A percentile compares a stretch with the other conserved stretches of the same genome.
phyloP scores from a whole-genome alignment of 2,888 invertebrate genomes.

The Hydrotaea diabolus region DNA sequence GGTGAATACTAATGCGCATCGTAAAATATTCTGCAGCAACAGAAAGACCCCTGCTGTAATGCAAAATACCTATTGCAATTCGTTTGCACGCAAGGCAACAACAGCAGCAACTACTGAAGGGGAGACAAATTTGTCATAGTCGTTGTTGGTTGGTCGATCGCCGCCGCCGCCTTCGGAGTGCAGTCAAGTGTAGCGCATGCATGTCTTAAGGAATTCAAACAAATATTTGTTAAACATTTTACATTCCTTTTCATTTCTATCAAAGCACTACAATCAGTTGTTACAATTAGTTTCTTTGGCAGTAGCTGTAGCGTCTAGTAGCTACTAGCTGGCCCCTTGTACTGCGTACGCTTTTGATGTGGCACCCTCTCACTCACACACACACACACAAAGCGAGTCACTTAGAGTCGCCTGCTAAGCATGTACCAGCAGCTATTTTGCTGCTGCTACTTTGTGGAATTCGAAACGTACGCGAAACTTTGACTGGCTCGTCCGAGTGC shows the following conservation, averaged over 20 bases:
- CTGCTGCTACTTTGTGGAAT: conserved; percentile 10
- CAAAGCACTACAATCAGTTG: conserved; percentile 55
- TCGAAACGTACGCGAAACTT: not conserved
- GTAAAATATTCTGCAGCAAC: not conserved
- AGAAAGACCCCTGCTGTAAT: not conserved
- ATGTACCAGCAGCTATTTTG: conserved; percentile 10
- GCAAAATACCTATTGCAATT: conserved; percentile 7
- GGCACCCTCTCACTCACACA: not conserved
- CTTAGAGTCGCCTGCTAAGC: too few relatives aligned
- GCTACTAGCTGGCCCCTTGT: not conserved
- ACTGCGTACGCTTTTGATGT: conserved; percentile 26
- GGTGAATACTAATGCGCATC: conserved; percentile 21
- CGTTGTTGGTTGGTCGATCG: not conserved
- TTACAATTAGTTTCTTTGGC: conserved; percentile 52
- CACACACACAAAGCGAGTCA: too few relatives aligned
- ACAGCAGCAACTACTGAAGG: not conserved
- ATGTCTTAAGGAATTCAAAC: conserved; percentile 61
- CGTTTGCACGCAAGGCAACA: not conserved
- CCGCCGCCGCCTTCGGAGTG: not conserved
- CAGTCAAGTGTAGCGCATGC: conserved; percentile 33
- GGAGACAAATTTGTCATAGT: conserved; percentile 6
- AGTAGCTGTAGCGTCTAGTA: not conserved
- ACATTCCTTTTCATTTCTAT: conserved; percentile 45
- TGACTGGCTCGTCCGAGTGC: not conserved
- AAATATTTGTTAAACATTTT: conserved; percentile 61